Evolutionary conservation across 2,888 invertebrate genomes (phyloP), one percentile per base, ranked within the genome.

Genomic region (Ganaspis brasiliensis): DNA sequence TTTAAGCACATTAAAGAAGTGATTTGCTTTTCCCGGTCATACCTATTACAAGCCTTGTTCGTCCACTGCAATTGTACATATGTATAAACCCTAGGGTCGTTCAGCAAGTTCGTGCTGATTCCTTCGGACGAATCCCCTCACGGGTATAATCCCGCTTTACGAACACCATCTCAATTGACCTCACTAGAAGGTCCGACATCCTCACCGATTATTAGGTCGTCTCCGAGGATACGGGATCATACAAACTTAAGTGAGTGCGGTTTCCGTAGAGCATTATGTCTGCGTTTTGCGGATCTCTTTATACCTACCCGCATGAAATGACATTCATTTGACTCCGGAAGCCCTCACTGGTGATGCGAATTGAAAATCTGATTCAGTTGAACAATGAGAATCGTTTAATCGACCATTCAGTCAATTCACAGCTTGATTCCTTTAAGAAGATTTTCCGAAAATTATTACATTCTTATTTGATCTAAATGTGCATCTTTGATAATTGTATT

Each of bases 21-120:
- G 16, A 52, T 52, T 52, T 52, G 8, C 52, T 19, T 9, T 19
- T 52, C 52, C 19, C 52, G 16, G 19, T 52, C 52, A 19, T 52
- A 19, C 52, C 52, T 52, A 52, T 52, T 52, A 52, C 19, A 6
- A n/a, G 9, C 8, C 52, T 24, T 79, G 73, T 77, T 73, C 77
- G 73, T 70, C 61, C 73, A 71, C 56, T 70, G 71, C 78, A 76
- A 82, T 82, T 83, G 80, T 82, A 83, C 80, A 82, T 81, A 80
- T 57, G 40, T 55, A 12, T 79, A 77, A 79, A 79, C 74, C 77
- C 73, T 74, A 72, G 76, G 80, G 73, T 84, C 85, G 81, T 85
- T 85, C 82, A 67, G 78, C 81, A 80, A 72, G 85, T 83, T 87
- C 86, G 84, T 82, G 87, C 84, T 83, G 86, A 87, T 84, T 87